phyloP scores from a whole-genome alignment of 2,888 invertebrate genomes.

The Gortyna flavago region DNA sequence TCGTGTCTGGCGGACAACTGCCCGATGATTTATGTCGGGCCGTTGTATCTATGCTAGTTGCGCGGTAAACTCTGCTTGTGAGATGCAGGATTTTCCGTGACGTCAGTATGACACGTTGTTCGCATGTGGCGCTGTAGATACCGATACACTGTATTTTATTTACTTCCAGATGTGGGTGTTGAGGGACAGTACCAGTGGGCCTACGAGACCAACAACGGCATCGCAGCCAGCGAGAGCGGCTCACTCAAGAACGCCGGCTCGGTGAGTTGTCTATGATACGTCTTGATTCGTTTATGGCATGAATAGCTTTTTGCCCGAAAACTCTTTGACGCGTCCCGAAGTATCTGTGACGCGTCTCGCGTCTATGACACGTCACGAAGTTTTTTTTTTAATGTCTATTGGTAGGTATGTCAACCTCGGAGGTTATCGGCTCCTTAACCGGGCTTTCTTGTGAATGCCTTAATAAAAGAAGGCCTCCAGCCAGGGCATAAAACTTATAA shows the following conservation, averaged over 20 bases:
- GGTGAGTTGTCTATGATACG: conserved; percentile 68
- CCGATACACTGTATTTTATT: neutral
- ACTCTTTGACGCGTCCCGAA: neutral
- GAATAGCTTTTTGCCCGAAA: neutral
- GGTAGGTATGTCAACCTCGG: neutral
- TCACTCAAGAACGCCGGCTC: conserved; percentile 82
- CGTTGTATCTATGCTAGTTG: no score
- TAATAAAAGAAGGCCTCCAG: neutral
- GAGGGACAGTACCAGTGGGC: conserved; percentile 88
- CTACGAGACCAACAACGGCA: conserved; percentile 91
- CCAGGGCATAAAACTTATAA: neutral
- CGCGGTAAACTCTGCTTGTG: no score
- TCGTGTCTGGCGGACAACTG: no score
- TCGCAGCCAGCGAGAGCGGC: conserved; percentile 88
- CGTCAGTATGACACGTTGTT: no score
- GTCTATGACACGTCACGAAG: neutral
- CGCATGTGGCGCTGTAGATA: no score
- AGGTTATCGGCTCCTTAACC: no score
- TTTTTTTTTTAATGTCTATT: no score
- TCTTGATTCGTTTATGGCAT: neutral
- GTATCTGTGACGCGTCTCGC: neutral
- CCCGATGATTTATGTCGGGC: no score
- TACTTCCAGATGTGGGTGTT: conserved; percentile 75
- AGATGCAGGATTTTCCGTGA: no score
- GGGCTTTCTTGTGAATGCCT: no score